Conservation (phyloP, 92 coral and sea anemone species). For the Phymanthus crucifer region DNA sequence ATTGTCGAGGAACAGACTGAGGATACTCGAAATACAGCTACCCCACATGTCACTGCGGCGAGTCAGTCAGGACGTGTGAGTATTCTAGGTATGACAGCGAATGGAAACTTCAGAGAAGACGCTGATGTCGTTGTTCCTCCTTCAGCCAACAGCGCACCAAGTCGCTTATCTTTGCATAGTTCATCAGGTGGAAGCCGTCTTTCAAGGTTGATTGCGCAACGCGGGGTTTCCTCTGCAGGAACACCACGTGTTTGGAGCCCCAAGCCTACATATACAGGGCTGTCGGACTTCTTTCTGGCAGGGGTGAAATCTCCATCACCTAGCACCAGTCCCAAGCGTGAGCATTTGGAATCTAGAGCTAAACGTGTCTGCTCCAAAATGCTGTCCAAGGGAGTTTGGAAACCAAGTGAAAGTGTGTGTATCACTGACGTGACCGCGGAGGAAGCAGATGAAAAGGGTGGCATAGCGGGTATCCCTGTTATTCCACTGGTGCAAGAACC, state of each 20-base stretch:
- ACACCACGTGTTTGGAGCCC: slow-evolving; percentile 83
- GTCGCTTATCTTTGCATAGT: slow-evolving; percentile 1
- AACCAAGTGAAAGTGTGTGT: slow-evolving; percentile 72
- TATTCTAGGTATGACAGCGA: slow-evolving; percentile 67
- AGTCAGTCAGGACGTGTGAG: slow-evolving; percentile 74
- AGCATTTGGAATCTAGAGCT: slow-evolving; percentile 17
- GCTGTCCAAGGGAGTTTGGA: slow-evolving; percentile 69
- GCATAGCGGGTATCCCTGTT: slow-evolving; percentile 28
- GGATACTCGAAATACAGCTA: not conserved
- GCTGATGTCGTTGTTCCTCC: slow-evolving; percentile 16
- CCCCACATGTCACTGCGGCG: slow-evolving; percentile 8
- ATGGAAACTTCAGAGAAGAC: slow-evolving; percentile 68
- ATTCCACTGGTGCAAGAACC: slow-evolving; percentile 69
- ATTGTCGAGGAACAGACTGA: slow-evolving; percentile 60
- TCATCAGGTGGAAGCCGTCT: slow-evolving; percentile 9
- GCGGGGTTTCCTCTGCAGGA: slow-evolving; percentile 23
- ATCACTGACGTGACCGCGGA: slow-evolving; percentile 30
- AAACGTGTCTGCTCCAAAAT: slow-evolving; percentile 47
- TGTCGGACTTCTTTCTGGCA: slow-evolving; percentile 80
- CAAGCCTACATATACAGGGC: slow-evolving; percentile 66
- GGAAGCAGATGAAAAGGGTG: slow-evolving; percentile 15
- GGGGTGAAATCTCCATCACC: slow-evolving; percentile 63
- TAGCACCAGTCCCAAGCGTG: slow-evolving; percentile 11
- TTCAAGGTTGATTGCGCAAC: not conserved
- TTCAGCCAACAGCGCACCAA: not conserved